Evolutionary conservation across 1,140 invertebrate genomes (phyloP), one percentile per base, ranked within the genome.

Genomic region (Protaetia brevitarsis): DNA sequence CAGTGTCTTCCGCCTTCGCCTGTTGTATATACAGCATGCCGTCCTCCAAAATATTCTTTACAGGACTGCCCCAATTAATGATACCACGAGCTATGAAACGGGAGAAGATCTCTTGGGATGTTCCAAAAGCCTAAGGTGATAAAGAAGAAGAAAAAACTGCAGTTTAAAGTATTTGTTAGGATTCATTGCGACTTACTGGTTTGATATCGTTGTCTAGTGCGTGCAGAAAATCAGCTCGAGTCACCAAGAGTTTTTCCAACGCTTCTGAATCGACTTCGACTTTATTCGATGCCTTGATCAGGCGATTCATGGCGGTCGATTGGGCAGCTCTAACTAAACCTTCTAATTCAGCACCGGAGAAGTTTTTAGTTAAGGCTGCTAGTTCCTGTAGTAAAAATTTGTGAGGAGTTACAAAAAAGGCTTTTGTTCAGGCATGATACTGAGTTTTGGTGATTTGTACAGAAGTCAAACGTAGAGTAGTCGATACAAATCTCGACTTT

Each of bases 261-360:
- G 96, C 98, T 73, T 97, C 91, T 0, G 96, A 92, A 82, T 99
- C 97, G 2, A 99, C 90, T 79, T 98, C 94, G 19, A 99, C 96
- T 79, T 98, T 99, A 69, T 85, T 92, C 0, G 94, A 87, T 1
- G 95, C 94, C 82, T 99, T 99, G 68, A 99, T 97, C 29, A 99
- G 82, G 27, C 96, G 86, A 81, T 99, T 99, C 94, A 99, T 98
- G 3, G 98, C 98, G 7, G 94, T 97, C 45, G 97, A 98, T 79
- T 98, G 96, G 0, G 98, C 96, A 7, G 97, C 96, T 70, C 97
- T 85, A 0, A 99, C 96, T 66, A 99, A 82, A 78, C 97, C 98
- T 83, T 99, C 98, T n/a, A 99, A 79, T 82, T 99, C 98, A 11
- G 98, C 98, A 59, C 98, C 98, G 71, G 95, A 98, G 80, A 99